Evolutionary conservation across 2,797 vertebrate genomes (phyloP).

Genomic region (Mus minutoides): DNA sequence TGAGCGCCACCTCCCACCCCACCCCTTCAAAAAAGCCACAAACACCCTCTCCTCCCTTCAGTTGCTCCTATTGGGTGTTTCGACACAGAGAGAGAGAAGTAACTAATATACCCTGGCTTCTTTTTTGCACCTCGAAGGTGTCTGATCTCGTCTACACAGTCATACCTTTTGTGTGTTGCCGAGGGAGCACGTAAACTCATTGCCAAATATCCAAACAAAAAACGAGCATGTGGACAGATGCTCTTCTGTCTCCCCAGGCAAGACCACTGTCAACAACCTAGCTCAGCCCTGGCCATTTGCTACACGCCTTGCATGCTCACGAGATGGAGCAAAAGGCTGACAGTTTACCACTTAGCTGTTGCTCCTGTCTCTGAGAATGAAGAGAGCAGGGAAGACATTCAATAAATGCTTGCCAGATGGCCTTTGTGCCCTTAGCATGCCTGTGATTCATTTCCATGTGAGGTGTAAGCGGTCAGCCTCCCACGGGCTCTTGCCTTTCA

Average conservation of each 20-base stretch:
- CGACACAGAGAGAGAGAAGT: background rate
- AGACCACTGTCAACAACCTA: background rate
- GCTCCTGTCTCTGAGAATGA: background rate
- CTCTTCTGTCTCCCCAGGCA: background rate
- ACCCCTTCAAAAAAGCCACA: background rate
- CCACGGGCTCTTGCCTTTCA: background rate
- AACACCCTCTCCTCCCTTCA: background rate
- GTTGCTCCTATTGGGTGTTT: background rate
- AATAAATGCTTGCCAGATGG: background rate
- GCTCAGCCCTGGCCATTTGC: background rate
- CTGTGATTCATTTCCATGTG: background rate
- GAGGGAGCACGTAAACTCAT: background rate
- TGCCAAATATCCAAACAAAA: background rate
- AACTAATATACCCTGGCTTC: background rate
- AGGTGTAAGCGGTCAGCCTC: background rate
- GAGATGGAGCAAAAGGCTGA: background rate
- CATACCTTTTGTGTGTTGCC: background rate
- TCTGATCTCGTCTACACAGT: background rate
- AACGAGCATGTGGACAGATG: background rate
- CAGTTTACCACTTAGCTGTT: background rate
- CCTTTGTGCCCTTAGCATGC: background rate
- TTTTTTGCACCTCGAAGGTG: background rate
- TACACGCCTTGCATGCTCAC: background rate
- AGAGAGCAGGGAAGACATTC: background rate
- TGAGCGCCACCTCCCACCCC: background rate